Conservation (phyloP, 2,797 vertebrate genomes). For the Phataginus tetradactyla region DNA sequence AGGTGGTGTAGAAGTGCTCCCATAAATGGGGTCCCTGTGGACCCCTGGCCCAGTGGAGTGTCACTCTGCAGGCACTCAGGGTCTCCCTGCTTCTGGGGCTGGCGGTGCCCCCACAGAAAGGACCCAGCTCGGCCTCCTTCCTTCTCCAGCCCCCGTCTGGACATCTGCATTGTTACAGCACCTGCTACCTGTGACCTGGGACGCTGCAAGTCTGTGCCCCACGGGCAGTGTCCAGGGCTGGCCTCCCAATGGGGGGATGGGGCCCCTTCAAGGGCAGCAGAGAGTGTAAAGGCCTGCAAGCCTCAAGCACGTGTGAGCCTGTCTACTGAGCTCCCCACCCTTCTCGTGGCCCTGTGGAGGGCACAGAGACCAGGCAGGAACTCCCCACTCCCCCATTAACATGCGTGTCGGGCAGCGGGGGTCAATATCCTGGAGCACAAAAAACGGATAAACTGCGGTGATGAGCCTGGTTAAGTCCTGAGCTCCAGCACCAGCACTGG, state of each 20-base stretch:
- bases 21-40: neutral
- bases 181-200: no score
- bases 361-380: no score
- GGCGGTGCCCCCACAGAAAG: neutral
- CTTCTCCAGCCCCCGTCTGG: no score
- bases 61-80: neutral
- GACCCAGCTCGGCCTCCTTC: neutral
- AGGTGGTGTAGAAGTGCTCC: constrained; percentile 65
- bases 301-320: accelerated
- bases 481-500: no score
- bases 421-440: no score
- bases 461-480: no score
- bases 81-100: accelerated
- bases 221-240: accelerated
- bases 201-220: accelerated
- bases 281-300: no score
- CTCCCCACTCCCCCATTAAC: no score
- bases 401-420: no score
- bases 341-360: no score
- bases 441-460: no score
- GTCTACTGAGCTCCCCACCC: no score
- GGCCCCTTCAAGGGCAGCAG: neutral
- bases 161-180: neutral
- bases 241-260: accelerated
- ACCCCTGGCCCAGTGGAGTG: neutral